A percentile compares a stretch with the other conserved stretches of the same genome.
Conservation (phyloP, 2,888 invertebrate species). For the Cheilosia grossa region DNA sequence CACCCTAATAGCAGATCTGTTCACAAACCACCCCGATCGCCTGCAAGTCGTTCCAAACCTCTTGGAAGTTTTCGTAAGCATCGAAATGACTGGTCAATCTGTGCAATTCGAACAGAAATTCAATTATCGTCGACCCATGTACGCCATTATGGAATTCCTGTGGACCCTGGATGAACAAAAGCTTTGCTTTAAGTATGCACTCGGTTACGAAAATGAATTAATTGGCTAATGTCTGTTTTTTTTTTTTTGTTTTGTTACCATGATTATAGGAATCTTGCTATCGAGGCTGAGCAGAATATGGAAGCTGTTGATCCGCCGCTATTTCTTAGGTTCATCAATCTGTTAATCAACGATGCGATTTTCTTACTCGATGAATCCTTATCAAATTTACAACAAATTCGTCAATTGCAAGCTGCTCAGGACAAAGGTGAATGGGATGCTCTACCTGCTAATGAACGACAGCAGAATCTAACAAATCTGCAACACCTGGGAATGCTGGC, state of each 20-base stretch:
- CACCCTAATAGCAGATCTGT: conserved; percentile 88
- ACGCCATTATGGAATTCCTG: conserved; percentile 94
- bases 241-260: conserved; percentile 13
- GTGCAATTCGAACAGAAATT: conserved; percentile 99
- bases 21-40: conserved; percentile 90
- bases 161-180: conserved; percentile 93
- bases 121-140: conserved; percentile 98
- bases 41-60: conserved; percentile 90
- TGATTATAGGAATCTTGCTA: conserved; percentile 87
- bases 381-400: conserved; percentile 93
- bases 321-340: conserved; percentile 97
- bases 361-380: conserved; percentile 96
- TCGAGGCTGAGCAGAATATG: conserved; percentile 93
- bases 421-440: conserved; percentile 89
- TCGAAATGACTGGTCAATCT: conserved; percentile 98
- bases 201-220: background rate
- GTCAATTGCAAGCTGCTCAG: conserved; percentile 91
- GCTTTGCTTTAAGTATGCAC: conserved; percentile 88
- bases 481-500: conserved; percentile 93
- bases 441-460: conserved; percentile 88
- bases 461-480: conserved; percentile 89
- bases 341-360: conserved; percentile 98
- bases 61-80: conserved; percentile 96
- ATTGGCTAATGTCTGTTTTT: background rate
- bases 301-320: conserved; percentile 95